Evolutionary conservation across 2,797 vertebrate genomes (phyloP).

Genomic region (Remorina albescens): DNA sequence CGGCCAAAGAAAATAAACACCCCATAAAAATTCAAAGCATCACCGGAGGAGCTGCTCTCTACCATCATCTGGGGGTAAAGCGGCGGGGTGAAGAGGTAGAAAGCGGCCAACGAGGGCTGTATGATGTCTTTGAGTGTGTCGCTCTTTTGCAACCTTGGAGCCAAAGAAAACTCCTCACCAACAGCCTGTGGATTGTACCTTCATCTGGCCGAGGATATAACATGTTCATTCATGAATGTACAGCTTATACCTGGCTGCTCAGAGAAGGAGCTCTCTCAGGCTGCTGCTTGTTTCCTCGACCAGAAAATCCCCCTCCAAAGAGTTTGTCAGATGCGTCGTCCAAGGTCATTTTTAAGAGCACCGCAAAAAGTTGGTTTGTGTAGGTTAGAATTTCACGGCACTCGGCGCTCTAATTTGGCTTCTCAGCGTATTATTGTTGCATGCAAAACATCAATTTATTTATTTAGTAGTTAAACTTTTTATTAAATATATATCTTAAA

Average conservation of each 20-base stretch:
- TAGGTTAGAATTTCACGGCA: not conserved
- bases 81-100: conserved; percentile 33
- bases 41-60: conserved; percentile 52
- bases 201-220: conserved; percentile 73
- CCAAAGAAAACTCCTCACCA: conserved; percentile 80
- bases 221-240: conserved; percentile 75
- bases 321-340: conserved; percentile 52
- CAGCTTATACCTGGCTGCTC: conserved; percentile 59
- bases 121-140: conserved; percentile 70
- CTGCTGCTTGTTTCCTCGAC: conserved; percentile 41
- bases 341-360: conserved; percentile 43
- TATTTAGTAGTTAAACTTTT: not conserved
- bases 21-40: conserved; percentile 61
- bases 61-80: conserved; percentile 49
- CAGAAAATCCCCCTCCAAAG: conserved; percentile 42
- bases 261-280: conserved; percentile 78
- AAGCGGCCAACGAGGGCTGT: conserved; percentile 55
- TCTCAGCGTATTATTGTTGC: not conserved
- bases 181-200: conserved; percentile 77
- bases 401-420: not conserved
- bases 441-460: not conserved
- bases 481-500: too few species aligned
- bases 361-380: not conserved
- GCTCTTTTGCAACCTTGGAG: conserved; percentile 35
- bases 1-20: conserved; percentile 67